Conservation (phyloP, 2,797 vertebrate genomes). For the Furcifer pardalis region DNA sequence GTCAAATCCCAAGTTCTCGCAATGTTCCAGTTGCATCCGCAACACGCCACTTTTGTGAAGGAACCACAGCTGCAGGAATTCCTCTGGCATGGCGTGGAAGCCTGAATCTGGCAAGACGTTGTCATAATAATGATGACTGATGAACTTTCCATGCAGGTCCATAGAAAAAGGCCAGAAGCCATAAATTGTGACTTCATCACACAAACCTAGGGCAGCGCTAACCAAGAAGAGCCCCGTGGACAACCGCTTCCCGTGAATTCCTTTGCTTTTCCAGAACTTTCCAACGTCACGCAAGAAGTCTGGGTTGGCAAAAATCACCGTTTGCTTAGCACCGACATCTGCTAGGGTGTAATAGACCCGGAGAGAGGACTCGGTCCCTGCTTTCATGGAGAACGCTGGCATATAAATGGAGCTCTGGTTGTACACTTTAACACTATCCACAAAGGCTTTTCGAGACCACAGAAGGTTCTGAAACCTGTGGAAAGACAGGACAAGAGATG, state of each 20-base stretch:
- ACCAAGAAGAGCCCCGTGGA: slow-evolving; percentile 95
- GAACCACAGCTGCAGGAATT: slow-evolving; percentile 95
- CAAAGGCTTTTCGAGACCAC: slow-evolving; percentile 92
- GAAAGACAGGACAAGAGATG: slow-evolving; percentile 15
- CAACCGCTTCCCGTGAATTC: slow-evolving; percentile 90
- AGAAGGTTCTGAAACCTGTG: slow-evolving; percentile 93
- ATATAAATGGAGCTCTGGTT: slow-evolving; percentile 95
- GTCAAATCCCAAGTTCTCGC: slow-evolving; percentile 65
- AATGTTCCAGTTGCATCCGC: slow-evolving; percentile 85
- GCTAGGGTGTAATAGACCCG: slow-evolving; percentile 88
- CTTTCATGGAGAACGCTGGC: slow-evolving; percentile 96
- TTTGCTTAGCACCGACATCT: slow-evolving; percentile 88
- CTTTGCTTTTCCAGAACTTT: slow-evolving; percentile 91
- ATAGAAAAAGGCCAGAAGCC: slow-evolving; percentile 97
- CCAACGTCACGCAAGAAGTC: slow-evolving; percentile 91
- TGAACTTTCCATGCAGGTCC: slow-evolving; percentile 81
- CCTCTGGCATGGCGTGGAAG: slow-evolving; percentile 97
- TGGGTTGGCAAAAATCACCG: slow-evolving; percentile 93
- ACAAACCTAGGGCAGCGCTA: slow-evolving; percentile 91
- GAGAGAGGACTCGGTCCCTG: slow-evolving; percentile 90
- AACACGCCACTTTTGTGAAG: slow-evolving; percentile 91
- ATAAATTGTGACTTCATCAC: slow-evolving; percentile 92
- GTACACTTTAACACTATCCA: slow-evolving; percentile 91
- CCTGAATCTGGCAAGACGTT: slow-evolving; percentile 89
- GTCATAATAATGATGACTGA: slow-evolving; percentile 98